Evolutionary conservation across 2,888 invertebrate species (phyloP), one percentile per base, ranked within the genome.

Genomic region (Luperina testacea): DNA sequence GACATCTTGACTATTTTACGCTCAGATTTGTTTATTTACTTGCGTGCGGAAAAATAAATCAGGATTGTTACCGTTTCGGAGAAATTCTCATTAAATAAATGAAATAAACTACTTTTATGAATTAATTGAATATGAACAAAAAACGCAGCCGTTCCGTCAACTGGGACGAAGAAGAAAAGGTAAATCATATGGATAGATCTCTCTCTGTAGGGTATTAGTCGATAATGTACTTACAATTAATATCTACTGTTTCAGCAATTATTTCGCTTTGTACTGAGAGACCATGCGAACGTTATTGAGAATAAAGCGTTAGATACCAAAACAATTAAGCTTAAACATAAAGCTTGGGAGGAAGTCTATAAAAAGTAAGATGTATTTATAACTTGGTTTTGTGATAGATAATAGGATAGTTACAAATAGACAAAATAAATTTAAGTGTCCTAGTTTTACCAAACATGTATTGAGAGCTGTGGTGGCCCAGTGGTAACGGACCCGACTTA

Each of bases 151-250:
- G 48, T 20, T 73, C 48, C 48, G 48, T 38, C 20, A 73, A 73
- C 67, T 70, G 70, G 70, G 70, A 53, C 38, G 53, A 70, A 57
- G 70, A n/a, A 57, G 70, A 71, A 38, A 71, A 71, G 59, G 70
- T 70, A 53, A 57, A 70, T 38, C 6, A 38, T 70, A 32, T 53
- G 1, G 48, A 48, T 15, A 48, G 15, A 15, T 48, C 15, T 48
- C 48, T 45, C 45, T 48, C 13, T 48, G 0, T 48, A 48, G 0
- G 48, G 6, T 15, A 48, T 15, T 15, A 48, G 15, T 48, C 15
- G 48, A 15, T 48, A 48, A 48, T 13, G 48, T 48, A 15, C 5
- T 5, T 48, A 48, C 15, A 48, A 15, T 15, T 15, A 15, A 15
- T 48, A 48, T 48, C 17, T n/a, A 38, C 17, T 57, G n/a, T 71